Base-by-base conservation (phyloP, 2,888 invertebrate species). In the Hemithea aestivaria region DNA sequence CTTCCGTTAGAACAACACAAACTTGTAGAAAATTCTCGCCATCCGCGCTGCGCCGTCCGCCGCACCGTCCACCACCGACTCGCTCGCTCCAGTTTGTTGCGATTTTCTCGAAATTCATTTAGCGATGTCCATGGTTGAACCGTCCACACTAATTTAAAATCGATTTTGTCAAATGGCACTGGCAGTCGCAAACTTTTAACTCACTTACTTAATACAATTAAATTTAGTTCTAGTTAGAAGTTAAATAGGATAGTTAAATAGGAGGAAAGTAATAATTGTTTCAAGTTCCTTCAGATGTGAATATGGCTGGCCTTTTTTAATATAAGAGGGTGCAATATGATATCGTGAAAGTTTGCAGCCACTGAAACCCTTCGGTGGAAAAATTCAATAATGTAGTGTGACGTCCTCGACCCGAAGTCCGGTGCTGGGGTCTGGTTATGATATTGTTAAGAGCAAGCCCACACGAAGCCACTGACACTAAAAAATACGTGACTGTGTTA, bases 401-500 rank as follows among this genome's bases (percentile, higher is more conserved):
- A 45, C 52, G 48, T 48, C 46, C 53, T 49, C 48, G 51, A 25
- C 55, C 51, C 53, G 51, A 16, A 5, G 16, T 5, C 16, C 50
- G 38, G 50, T 45, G 54, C 49, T 53, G 51, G n/a, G 57, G 56
- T 53, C 58, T 62, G 62, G 66, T 73, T 76, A 75, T 73, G 72
- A 75, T 71, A 75, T 75, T 73, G 72, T 72, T 66, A 71, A 62
- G 57, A 62, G 53, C 58, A 46, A 45, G 56, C 56, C 62, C 64
- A 57, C 53, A 51, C 56, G 51, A 62, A 64, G 63, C 66, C 69
- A 72, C 71, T 56, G 70, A 66, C 68, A 72, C 71, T 73, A 71
- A 73, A 41, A 68, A 63, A 62, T 69, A 77, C 76, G 77, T 77
- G 77, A 76, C 77, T 66, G 67, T 67, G 73, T 73, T 77, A 63